These are phyloP conservation scores for Heliconius erato DNA, from an alignment of 2,888 invertebrate species.

Conservation along the genomic window DNA sequence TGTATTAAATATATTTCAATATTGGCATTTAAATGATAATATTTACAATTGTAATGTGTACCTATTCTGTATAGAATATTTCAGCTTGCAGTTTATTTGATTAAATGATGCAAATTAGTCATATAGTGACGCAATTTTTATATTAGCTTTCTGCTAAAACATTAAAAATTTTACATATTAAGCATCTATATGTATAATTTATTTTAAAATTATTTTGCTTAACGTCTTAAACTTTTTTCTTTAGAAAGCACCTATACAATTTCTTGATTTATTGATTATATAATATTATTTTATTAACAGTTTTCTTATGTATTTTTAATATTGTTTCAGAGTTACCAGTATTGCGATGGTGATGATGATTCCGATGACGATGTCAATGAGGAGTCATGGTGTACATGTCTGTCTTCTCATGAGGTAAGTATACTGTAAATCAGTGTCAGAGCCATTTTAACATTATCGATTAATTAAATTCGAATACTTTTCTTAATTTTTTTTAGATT, in stretches of 20 bases:
- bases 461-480: too few species aligned
- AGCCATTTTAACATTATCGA: background rate
- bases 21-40: background rate
- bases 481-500: too few species aligned
- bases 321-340: conserved; percentile 69
- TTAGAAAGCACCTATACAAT: background rate
- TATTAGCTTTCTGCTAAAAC: background rate
- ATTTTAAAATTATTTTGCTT: background rate
- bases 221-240: background rate
- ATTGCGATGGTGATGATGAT: conserved; percentile 73
- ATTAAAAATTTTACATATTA: too few species aligned
- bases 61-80: background rate
- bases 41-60: background rate
- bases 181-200: background rate
- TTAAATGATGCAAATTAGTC: conserved; percentile 8
- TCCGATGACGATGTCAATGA: conserved; percentile 77
- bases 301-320: conserved; percentile 27
- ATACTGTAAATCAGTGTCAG: background rate
- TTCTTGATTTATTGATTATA: background rate
- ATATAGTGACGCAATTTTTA: background rate
- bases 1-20: background rate
- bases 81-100: background rate
- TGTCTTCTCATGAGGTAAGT: conserved; percentile 75
- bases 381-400: conserved; percentile 78
- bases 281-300: too few species aligned